These are phyloP conservation scores for Coilia nasus DNA, from an alignment of 2,797 vertebrate genomes.

Conservation along the genomic window DNA sequence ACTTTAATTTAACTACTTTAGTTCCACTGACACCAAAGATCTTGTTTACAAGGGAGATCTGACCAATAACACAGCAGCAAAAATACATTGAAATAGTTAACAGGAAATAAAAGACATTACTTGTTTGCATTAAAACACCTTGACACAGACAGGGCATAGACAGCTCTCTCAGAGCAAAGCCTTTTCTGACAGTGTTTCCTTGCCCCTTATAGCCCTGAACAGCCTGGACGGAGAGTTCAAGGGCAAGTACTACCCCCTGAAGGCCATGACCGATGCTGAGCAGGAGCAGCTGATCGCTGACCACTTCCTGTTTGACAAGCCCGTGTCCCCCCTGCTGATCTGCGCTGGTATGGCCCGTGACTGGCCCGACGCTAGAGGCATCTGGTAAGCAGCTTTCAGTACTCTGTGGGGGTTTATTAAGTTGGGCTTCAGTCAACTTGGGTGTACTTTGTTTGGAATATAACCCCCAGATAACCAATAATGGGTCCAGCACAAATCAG, in stretches of 20 bases:
- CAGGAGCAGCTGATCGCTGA: constrained; percentile 85
- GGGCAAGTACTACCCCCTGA: constrained; percentile 84
- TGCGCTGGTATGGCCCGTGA: constrained; percentile 85
- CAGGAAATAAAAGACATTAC: not conserved
- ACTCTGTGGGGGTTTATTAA: not conserved
- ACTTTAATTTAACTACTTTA: no score
- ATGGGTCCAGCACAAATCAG: not conserved
- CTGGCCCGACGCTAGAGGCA: constrained; percentile 85
- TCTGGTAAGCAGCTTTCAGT: constrained; percentile 72
- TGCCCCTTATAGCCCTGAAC: constrained; percentile 75
- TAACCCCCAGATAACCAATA: not conserved
- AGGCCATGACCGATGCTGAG: constrained; percentile 80
- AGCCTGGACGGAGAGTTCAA: constrained; percentile 84
- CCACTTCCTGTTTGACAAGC: constrained; percentile 88
- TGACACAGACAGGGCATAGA: no score
- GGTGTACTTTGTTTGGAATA: not conserved
- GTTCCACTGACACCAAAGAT: no score
- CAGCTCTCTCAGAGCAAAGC: no score
- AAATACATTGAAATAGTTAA: not conserved
- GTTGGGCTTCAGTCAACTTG: not conserved
- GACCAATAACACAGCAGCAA: not conserved
- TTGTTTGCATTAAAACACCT: not conserved
- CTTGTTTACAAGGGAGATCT: no score
- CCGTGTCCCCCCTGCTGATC: constrained; percentile 81
- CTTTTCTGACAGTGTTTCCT: not conserved